phyloP scores from a whole-genome alignment of 2,113 vertebrate species.

The Scomber japonicus region DNA sequence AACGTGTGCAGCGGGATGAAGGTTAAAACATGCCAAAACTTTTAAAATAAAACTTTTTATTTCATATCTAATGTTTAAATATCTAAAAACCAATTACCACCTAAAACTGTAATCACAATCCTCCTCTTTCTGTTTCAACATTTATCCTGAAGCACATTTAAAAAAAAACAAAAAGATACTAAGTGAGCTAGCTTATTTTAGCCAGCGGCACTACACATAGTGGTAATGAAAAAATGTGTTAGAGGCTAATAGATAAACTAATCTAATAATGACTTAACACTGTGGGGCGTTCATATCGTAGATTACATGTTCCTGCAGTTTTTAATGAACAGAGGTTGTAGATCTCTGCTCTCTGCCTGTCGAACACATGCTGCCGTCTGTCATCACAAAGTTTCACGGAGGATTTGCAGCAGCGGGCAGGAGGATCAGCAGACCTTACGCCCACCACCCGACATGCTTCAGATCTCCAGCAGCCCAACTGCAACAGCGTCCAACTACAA shows the following conservation, averaged over 20 bases:
- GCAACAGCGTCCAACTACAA: not conserved
- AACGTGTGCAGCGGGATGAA: too few species aligned
- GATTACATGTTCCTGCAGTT: not conserved
- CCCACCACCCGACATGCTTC: slow-evolving; percentile 9
- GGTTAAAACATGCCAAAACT: too few species aligned
- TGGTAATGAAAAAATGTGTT: too few species aligned
- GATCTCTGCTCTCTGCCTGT: not conserved
- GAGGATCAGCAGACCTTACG: slow-evolving; percentile 11
- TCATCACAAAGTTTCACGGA: slow-evolving; percentile 40
- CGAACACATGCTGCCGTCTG: slow-evolving; percentile 34
- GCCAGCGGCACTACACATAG: too few species aligned
- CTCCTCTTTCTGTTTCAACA: not conserved
- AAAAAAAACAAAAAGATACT: too few species aligned
- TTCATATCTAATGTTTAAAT: too few species aligned
- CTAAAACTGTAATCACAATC: not conserved
- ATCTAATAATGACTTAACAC: not conserved
- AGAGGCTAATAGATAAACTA: too few species aligned
- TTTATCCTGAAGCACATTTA: not conserved
- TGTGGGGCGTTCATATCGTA: too few species aligned
- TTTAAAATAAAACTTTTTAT: too few species aligned
- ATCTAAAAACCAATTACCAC: not conserved
- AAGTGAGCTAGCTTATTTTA: not conserved
- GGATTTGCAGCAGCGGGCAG: slow-evolving; percentile 46
- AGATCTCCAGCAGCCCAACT: slow-evolving; percentile 2
- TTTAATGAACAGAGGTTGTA: not conserved